phyloP scores from a whole-genome alignment of 2,797 vertebrate genomes.

The Cossypha niveicapilla region DNA sequence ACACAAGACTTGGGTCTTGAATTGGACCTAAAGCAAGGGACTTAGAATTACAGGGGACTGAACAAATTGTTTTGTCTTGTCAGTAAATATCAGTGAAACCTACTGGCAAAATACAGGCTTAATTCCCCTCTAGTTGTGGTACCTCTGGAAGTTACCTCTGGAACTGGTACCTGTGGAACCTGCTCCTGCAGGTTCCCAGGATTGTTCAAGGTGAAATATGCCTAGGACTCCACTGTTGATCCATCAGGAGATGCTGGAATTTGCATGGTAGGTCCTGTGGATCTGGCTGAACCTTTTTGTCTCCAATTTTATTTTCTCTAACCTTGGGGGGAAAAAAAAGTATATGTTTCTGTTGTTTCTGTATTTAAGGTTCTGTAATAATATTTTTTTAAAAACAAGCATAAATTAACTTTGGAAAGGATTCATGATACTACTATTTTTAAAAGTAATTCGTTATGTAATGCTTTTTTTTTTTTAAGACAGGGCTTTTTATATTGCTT shows the following conservation, averaged over 20 bases:
- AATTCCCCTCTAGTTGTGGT: accelerated
- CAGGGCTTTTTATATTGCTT: neutral
- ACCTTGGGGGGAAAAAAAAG: neutral
- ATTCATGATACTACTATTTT: neutral
- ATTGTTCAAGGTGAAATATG: neutral
- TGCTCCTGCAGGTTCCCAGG: neutral
- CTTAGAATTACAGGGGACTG: neutral
- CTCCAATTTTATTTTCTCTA: neutral
- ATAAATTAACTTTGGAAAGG: neutral
- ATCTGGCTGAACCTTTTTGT: neutral
- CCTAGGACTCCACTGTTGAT: neutral
- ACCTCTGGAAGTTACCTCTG: neutral
- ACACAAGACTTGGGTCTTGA: neutral
- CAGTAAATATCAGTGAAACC: neutral
- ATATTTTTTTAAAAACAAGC: neutral
- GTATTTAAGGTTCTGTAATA: neutral
- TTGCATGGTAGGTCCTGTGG: neutral
- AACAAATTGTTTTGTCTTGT: neutral
- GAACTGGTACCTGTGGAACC: neutral
- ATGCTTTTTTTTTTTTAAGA: neutral
- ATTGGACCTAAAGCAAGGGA: neutral
- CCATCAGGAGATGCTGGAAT: neutral
- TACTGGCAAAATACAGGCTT: neutral
- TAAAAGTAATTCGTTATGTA: neutral
- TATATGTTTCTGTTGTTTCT: neutral